Base-by-base conservation (phyloP, 2,888 invertebrate genomes). In the Crematogaster levior region DNA sequence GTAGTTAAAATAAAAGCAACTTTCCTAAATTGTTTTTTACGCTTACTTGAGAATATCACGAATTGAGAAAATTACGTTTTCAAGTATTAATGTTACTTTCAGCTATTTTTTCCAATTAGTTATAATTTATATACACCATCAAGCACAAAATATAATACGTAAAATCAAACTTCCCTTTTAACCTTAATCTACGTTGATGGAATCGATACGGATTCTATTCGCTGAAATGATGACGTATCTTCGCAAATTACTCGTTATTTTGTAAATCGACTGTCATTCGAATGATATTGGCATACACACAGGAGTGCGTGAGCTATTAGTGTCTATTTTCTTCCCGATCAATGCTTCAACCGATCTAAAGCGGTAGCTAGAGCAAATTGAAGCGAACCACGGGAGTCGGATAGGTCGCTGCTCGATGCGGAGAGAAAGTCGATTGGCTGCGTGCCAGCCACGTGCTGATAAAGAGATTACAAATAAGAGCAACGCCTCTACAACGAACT, bases 391-490 rank as follows among this genome's bases (percentile, higher is more conserved):
- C 27, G n/a, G 40, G 10, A 56, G 77, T 27, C 10, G 81, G 30
- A 74, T 40, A 48, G 80, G 48, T 80, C 37, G 73, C 48, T 46
- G 51, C 24, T 65, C 53, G 15, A 43, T 10, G 24, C 12, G 65
- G 58, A 66, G 81, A 86, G 88, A 89, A 88, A 90, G 88, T 84
- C 82, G 75, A 86, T 91, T 93, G 93, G 93, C 92, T 48, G 30
- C n/a, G 40, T 46, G 91, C 91, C 86, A 84, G 87, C 91, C 91
- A 92, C 91, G 92, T 89, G 91, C 93, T 91, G 93, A 93, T 93
- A 93, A 93, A 93, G 92, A 92, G 92, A 93, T 93, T 93, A 92
- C 90, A 81, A 88, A 86, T 83, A 88, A 88, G 91, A 93, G 92
- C 93, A 91, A 91, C 92, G 90, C 90, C 91, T 91, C 89, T 84